A percentile compares a stretch with the other conserved stretches of the same genome.
Evolutionary conservation across 2,113 vertebrate genomes (phyloP).

Genomic region (Willisornis vidua): DNA sequence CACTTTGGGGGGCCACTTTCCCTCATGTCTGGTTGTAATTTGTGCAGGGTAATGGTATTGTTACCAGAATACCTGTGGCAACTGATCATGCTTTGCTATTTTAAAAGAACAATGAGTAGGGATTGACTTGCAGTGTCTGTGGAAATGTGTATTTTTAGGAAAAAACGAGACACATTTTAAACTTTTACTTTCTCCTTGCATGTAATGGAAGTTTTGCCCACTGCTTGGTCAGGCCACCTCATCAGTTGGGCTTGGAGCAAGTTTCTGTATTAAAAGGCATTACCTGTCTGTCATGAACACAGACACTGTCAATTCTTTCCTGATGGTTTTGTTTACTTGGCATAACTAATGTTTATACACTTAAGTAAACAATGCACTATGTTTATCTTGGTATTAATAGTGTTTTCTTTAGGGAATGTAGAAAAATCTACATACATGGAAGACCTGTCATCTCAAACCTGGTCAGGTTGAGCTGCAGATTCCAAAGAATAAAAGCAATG

Average conservation of each 20-base stretch:
- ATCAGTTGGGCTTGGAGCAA: background rate
- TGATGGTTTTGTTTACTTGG: background rate
- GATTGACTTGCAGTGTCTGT: background rate
- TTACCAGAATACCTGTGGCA: background rate
- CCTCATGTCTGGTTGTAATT: background rate
- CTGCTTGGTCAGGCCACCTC: background rate
- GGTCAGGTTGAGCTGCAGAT: background rate
- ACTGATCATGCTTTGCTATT: background rate
- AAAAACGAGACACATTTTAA: background rate
- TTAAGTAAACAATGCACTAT: background rate
- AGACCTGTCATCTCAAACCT: background rate
- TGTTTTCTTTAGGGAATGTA: background rate
- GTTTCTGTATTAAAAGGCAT: background rate
- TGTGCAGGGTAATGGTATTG: background rate
- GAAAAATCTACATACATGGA: background rate
- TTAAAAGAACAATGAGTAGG: background rate
- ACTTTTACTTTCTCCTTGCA: background rate
- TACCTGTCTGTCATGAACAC: background rate
- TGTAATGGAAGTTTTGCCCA: background rate
- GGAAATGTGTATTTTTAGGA: background rate
- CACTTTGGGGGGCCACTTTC: background rate
- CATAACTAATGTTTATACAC: background rate
- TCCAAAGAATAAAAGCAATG: background rate
- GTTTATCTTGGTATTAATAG: background rate
- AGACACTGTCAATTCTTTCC: background rate